Base-by-base conservation (phyloP, 2,113 vertebrate genomes). In the Urocynchramus pylzowi region DNA sequence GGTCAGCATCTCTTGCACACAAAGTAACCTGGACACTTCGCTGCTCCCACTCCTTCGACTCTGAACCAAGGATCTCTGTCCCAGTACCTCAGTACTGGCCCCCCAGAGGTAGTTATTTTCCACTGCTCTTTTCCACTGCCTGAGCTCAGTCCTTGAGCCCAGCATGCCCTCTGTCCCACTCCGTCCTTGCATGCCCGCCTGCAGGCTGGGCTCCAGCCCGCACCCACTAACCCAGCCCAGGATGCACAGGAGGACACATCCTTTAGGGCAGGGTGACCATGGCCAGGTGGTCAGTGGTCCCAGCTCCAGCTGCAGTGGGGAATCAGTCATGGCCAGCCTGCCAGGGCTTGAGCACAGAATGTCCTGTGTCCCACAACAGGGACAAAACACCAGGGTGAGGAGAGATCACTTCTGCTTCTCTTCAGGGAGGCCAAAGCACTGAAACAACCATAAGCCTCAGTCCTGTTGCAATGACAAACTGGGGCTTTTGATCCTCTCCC, bases 401-500 rank as follows among this genome's bases (percentile, higher is more conserved):
- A 54, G 52, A n/a, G 18, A 57, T 12, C 0, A 0, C 24, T 76
- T 35, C 81, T 77, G 27, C n/a, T 41, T 68, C 41, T 47, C 44
- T 61, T 41, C 59, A 73, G 47, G 53, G 84, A 76, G 39, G 42
- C 15, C 35, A 45, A 52, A 35, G 27, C 27, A 22, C 27, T 21
- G 54, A 75, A 83, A 83, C 6, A 78, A 49, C 35, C 19, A 17
- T 24, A 33, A 37, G 15, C 42, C 28, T 61, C 56, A 68, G 44
- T n/a, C 41, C 37, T 19, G 2, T 8, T 1, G 1, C 63, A 64
- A 15, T 10, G 49, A 31, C 20, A 39, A 20, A 11, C 0, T 7
- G 6, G n/a, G 33, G 13, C 18, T 78, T 50, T 45, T 1, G 0
- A 31, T 50, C 41, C 33, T 56, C 12, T 61, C 21, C 23, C 68